phyloP scores from a whole-genome alignment of 2,888 invertebrate species.

The Pomacea canaliculata region DNA sequence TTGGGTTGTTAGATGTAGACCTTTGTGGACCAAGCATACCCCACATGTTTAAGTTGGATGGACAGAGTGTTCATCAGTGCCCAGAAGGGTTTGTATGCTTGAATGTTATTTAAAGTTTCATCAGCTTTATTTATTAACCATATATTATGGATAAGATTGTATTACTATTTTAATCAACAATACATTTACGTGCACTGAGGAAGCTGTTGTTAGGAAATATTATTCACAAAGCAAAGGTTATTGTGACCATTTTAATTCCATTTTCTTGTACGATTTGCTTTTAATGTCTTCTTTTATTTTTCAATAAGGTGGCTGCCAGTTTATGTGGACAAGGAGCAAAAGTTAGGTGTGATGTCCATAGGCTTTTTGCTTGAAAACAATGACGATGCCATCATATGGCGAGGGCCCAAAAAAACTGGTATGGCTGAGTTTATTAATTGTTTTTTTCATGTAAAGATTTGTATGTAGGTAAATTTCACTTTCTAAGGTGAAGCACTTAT shows the following conservation, averaged over 20 bases:
- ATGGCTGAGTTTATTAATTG: background rate
- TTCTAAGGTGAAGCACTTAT: no score
- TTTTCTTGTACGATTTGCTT: background rate
- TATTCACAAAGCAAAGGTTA: no score
- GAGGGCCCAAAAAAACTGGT: constrained; percentile 96
- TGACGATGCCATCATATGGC: constrained; percentile 93
- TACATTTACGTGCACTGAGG: background rate
- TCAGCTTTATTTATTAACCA: background rate
- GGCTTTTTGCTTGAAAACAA: constrained; percentile 88
- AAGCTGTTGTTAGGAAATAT: no score
- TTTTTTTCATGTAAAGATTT: background rate
- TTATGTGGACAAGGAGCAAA: constrained; percentile 84
- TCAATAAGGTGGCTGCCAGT: constrained; percentile 88
- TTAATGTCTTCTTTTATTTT: no score
- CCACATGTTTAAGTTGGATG: constrained; percentile 84
- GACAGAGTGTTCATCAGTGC: constrained; percentile 87
- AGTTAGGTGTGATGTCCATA: constrained; percentile 93
- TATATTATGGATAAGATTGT: background rate
- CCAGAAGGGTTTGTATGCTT: constrained; percentile 78
- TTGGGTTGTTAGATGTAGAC: constrained; percentile 95
- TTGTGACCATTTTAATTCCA: no score
- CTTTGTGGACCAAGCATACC: constrained; percentile 99
- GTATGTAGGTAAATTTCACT: no score
- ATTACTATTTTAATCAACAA: background rate
- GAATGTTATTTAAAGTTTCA: background rate